These are phyloP conservation scores for Melanotaenia boesemani DNA, from an alignment of 2,797 vertebrate species.

Conservation along the genomic window DNA sequence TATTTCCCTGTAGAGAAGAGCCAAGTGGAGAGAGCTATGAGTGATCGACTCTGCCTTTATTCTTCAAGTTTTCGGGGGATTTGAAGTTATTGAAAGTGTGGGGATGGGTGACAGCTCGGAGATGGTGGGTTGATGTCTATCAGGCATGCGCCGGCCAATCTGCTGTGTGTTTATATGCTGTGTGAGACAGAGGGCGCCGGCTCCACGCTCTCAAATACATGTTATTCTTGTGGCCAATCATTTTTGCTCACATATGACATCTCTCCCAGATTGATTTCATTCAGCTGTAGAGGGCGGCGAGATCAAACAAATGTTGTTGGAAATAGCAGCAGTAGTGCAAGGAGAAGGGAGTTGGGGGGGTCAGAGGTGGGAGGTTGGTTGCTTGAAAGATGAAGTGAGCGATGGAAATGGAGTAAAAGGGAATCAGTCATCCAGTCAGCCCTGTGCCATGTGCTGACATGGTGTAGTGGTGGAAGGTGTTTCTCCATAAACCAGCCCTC, in stretches of 20 bases:
- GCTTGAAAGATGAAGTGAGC: conserved; percentile 65
- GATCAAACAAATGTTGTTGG: conserved; percentile 77
- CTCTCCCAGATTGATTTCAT: conserved; percentile 73
- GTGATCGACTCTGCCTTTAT: conserved; percentile 78
- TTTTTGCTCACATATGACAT: conserved; percentile 73
- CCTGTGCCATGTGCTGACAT: conserved; percentile 40
- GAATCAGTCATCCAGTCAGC: conserved; percentile 69
- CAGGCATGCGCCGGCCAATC: conserved; percentile 36
- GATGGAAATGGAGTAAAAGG: conserved; percentile 53
- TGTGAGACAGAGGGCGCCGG: conserved; percentile 37
- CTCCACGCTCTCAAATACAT: conserved; percentile 58
- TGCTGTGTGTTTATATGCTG: conserved; percentile 20
- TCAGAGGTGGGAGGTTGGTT: conserved; percentile 51
- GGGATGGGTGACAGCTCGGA: conserved; percentile 70
- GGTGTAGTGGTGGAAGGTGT: conserved; percentile 40
- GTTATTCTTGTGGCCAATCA: conserved; percentile 66
- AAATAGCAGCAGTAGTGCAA: conserved; percentile 38
- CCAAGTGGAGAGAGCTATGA: conserved; percentile 68
- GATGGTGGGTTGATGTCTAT: conserved; percentile 64
- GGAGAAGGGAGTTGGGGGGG: conserved; percentile 5
- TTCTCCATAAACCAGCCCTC: conserved; percentile 52
- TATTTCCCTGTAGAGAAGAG: conserved; percentile 79
- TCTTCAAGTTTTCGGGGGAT: conserved; percentile 76
- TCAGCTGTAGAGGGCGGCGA: conserved; percentile 73
- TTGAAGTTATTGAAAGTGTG: conserved; percentile 80